Conservation (phyloP, 2,888 invertebrate genomes). For the Cosmopolites sordidus region DNA sequence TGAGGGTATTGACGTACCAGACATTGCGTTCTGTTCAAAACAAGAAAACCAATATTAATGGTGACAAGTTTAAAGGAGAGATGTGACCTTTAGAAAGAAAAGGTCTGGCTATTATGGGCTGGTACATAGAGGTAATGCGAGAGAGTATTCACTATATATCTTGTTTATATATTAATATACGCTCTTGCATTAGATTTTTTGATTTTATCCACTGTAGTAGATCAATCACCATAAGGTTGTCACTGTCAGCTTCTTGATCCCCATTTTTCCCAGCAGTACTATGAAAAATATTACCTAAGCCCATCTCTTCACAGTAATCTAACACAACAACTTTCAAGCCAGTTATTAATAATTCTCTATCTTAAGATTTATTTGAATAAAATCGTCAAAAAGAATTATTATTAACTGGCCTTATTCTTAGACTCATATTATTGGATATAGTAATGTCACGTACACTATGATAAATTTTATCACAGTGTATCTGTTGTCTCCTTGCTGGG, state of each 20-base stretch:
- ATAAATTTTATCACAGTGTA: slow-evolving; percentile 1
- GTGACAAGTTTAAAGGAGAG: background rate
- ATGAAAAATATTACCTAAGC: too few relatives aligned
- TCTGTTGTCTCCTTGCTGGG: background rate
- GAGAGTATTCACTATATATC: too few relatives aligned
- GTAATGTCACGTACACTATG: background rate
- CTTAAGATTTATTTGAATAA: too few relatives aligned
- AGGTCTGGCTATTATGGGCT: slow-evolving; percentile 12
- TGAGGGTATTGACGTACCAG: slow-evolving; percentile 44
- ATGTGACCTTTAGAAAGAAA: slow-evolving; percentile 14
- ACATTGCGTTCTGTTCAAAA: slow-evolving; percentile 20
- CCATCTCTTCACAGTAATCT: too few relatives aligned
- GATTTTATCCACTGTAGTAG: background rate
- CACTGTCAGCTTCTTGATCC: background rate
- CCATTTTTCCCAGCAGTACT: too few relatives aligned
- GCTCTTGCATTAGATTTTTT: background rate
- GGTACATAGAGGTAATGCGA: background rate
- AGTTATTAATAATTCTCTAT: too few relatives aligned
- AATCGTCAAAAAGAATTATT: too few relatives aligned
- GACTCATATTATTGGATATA: background rate
- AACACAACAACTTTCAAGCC: too few relatives aligned
- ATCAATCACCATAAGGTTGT: background rate
- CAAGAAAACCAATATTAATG: slow-evolving; percentile 11
- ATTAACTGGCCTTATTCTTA: too few relatives aligned
- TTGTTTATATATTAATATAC: too few relatives aligned